A percentile compares a stretch with the other conserved stretches of the same genome.
Conservation (phyloP, 2,888 invertebrate species). For the Temnothorax ravouxi region DNA sequence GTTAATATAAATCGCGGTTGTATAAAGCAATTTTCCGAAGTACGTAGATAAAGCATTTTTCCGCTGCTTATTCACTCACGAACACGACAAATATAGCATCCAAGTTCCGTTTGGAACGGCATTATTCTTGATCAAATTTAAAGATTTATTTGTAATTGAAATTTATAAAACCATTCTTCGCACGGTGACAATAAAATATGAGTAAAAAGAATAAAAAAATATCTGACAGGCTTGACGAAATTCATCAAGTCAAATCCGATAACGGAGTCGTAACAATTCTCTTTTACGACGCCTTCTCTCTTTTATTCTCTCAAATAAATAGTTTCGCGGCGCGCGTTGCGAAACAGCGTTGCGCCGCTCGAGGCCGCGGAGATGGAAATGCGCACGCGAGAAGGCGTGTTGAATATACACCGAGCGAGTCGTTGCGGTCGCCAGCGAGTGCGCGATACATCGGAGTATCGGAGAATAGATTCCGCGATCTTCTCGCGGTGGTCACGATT, state of each 20-base stretch:
- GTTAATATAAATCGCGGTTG: constrained; percentile 35
- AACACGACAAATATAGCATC: constrained; percentile 26
- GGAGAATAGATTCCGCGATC: neutral
- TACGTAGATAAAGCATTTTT: neutral
- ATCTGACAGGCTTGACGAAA: neutral
- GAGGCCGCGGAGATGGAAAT: constrained; percentile 41
- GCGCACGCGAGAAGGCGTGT: constrained; percentile 27
- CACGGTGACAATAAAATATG: neutral
- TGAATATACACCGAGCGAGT: neutral
- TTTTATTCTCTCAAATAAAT: constrained; percentile 9
- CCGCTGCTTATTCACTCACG: constrained; percentile 44
- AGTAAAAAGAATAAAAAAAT: neutral
- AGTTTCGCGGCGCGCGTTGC: constrained; percentile 29
- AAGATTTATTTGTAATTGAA: neutral
- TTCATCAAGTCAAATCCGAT: neutral
- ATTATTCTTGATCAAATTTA: neutral
- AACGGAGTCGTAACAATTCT: constrained; percentile 9
- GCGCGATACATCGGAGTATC: neutral
- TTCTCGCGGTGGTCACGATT: neutral
- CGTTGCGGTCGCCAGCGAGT: constrained; percentile 3
- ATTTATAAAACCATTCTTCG: neutral
- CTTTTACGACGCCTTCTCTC: constrained; percentile 4
- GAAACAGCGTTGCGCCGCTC: constrained; percentile 18
- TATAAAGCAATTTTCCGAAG: constrained; percentile 54
- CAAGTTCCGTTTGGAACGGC: neutral